Conservation (phyloP, 1,140 invertebrate genomes). For the Ylistrum balloti region DNA sequence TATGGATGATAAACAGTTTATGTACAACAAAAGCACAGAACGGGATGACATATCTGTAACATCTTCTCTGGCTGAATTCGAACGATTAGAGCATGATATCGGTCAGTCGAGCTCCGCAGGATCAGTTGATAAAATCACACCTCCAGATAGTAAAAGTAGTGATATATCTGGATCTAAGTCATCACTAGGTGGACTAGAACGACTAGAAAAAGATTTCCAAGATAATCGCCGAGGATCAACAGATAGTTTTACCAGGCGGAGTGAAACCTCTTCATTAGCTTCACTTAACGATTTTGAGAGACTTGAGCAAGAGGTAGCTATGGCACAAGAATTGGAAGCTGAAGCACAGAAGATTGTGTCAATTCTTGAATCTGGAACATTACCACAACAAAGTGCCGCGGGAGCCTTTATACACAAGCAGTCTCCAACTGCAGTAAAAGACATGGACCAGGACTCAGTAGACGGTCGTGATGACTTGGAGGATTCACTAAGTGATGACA, state of each 20-base stretch:
- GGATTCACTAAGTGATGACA: constrained; percentile 80
- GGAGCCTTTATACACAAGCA: constrained; percentile 25
- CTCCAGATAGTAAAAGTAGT: constrained; percentile 73
- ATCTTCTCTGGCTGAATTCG: constrained; percentile 97
- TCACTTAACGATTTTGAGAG: constrained; percentile 81
- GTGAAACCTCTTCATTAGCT: constrained; percentile 82
- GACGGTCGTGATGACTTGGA: constrained; percentile 77
- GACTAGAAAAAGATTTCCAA: constrained; percentile 74
- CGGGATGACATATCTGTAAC: constrained; percentile 95
- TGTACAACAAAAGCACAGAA: constrained; percentile 86
- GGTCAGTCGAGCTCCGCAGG: constrained; percentile 85
- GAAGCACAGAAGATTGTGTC: constrained; percentile 84
- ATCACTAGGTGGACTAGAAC: constrained; percentile 79
- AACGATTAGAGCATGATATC: constrained; percentile 93
- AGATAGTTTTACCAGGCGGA: constrained; percentile 72
- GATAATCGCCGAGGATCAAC: constrained; percentile 73
- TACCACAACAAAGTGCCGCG: constrained; percentile 78
- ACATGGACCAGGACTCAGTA: constrained; percentile 78
- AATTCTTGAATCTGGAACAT: constrained; percentile 91
- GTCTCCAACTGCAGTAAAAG: constrained; percentile 66
- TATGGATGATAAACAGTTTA: constrained; percentile 68
- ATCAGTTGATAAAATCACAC: constrained; percentile 78
- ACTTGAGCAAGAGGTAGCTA: constrained; percentile 77
- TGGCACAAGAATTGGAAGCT: constrained; percentile 77
- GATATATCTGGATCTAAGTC: constrained; percentile 84